Evolutionary conservation across 2,888 invertebrate genomes (phyloP).

Genomic region (Eudemis profundana): DNA sequence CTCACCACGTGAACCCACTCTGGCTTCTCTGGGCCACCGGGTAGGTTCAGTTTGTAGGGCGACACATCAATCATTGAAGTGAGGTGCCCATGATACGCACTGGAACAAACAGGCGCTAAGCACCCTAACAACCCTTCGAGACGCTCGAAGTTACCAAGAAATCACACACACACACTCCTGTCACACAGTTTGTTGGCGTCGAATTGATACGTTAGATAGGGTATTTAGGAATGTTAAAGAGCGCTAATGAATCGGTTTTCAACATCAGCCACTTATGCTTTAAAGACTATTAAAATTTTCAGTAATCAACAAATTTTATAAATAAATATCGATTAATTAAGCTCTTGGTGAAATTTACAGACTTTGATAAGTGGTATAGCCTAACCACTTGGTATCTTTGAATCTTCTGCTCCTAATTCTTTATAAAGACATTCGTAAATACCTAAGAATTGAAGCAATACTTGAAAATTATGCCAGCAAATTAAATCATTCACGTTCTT

Average conservation of each 20-base stretch:
- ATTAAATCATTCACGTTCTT: slow-evolving; percentile 38
- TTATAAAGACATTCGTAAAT: slow-evolving; percentile 40
- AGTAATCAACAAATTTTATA: no score
- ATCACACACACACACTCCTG: slow-evolving; percentile 42
- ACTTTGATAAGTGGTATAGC: neutral
- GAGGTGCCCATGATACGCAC: slow-evolving; percentile 99
- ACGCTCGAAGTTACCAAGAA: slow-evolving; percentile 62
- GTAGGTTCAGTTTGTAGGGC: slow-evolving; percentile 98
- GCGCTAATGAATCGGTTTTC: slow-evolving; percentile 9
- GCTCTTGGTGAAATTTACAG: neutral
- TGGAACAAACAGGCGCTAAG: slow-evolving; percentile 88
- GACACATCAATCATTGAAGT: slow-evolving; percentile 98
- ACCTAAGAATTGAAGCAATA: slow-evolving; percentile 1
- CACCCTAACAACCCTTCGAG: slow-evolving; percentile 78
- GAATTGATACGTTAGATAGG: slow-evolving; percentile 1
- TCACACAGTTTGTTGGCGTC: slow-evolving; percentile 46
- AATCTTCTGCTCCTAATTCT: neutral
- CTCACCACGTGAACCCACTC: slow-evolving; percentile 96
- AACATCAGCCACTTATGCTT: no score
- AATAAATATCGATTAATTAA: neutral
- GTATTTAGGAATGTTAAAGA: slow-evolving; percentile 34
- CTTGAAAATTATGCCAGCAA: slow-evolving; percentile 46
- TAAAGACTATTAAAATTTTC: no score
- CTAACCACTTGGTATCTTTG: neutral
- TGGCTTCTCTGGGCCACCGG: slow-evolving; percentile 92